phyloP scores from a whole-genome alignment of 1,140 invertebrate genomes.

The Nomia melanderi region DNA sequence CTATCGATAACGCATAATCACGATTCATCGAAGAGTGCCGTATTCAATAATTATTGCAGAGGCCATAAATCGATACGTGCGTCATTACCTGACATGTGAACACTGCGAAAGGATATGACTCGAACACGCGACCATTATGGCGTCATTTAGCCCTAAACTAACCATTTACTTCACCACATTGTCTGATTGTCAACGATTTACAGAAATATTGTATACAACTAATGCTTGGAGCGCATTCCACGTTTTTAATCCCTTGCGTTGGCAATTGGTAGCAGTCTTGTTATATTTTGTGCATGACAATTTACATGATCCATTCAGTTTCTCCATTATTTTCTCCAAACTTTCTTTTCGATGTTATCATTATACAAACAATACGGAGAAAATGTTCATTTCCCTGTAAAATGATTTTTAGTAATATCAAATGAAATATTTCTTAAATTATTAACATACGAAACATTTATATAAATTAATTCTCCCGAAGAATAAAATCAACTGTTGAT shows the following conservation, averaged over 20 bases:
- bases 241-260: slow-evolving; percentile 16
- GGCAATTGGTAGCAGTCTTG: background rate
- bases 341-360: no score
- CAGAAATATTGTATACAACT: slow-evolving; percentile 39
- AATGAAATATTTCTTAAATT: no score
- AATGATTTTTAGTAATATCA: no score
- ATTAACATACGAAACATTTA: no score
- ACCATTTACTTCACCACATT: background rate
- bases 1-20: background rate
- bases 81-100: background rate
- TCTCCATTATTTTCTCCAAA: no score
- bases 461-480: no score
- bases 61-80: background rate
- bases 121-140: background rate
- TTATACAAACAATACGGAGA: no score
- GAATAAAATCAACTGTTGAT: no score
- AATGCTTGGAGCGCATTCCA: slow-evolving; percentile 8
- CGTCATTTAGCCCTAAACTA: background rate
- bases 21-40: background rate
- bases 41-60: background rate
- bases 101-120: background rate
- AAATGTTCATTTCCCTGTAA: no score
- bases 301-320: no score
- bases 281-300: no score
- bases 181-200: background rate